Percentiles rank a stretch among this genome's conserved stretches.
Conservation (phyloP, 2,888 invertebrate genomes). For the Drosophila longiperda region DNA sequence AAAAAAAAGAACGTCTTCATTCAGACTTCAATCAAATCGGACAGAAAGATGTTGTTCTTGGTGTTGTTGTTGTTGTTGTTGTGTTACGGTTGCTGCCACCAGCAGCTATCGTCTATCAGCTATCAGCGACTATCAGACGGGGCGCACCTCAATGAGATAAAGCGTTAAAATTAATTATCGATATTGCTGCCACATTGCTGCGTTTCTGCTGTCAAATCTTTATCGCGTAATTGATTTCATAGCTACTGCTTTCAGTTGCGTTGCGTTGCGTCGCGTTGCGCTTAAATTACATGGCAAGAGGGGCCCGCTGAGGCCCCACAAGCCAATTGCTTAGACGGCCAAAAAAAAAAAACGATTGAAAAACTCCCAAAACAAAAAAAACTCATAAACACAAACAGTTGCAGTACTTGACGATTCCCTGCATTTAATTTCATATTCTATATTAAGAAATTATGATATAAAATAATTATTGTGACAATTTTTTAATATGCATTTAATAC, state of each 20-base stretch:
- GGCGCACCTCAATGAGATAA: slow-evolving; percentile 78
- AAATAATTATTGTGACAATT: background rate
- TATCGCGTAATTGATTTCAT: slow-evolving; percentile 82
- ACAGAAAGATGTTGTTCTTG: slow-evolving; percentile 38
- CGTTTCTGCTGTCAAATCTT: slow-evolving; percentile 81
- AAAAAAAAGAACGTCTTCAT: slow-evolving; percentile 51
- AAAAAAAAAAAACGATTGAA: slow-evolving; percentile 54
- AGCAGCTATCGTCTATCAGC: slow-evolving; percentile 57
- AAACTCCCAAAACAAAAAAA: slow-evolving; percentile 20
- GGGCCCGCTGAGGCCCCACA: slow-evolving; percentile 38
- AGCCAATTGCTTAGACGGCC: slow-evolving; percentile 64
- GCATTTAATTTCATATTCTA: background rate
- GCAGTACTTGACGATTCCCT: slow-evolving; percentile 22
- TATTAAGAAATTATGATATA: background rate
- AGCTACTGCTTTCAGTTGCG: slow-evolving; percentile 81
- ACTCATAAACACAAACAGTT: background rate
- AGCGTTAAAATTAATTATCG: slow-evolving; percentile 82
- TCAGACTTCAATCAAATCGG: slow-evolving; percentile 79
- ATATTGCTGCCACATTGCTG: slow-evolving; percentile 70
- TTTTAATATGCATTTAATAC: too few species aligned
- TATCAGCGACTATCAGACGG: slow-evolving; percentile 63
- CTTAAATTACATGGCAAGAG: slow-evolving; percentile 70
- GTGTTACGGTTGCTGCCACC: slow-evolving; percentile 18
- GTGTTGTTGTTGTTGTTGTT: slow-evolving; percentile 5
- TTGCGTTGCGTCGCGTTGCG: slow-evolving; percentile 43